Conservation (phyloP, 2,113 vertebrate genomes). For the Psilopogon haemacephalus region DNA sequence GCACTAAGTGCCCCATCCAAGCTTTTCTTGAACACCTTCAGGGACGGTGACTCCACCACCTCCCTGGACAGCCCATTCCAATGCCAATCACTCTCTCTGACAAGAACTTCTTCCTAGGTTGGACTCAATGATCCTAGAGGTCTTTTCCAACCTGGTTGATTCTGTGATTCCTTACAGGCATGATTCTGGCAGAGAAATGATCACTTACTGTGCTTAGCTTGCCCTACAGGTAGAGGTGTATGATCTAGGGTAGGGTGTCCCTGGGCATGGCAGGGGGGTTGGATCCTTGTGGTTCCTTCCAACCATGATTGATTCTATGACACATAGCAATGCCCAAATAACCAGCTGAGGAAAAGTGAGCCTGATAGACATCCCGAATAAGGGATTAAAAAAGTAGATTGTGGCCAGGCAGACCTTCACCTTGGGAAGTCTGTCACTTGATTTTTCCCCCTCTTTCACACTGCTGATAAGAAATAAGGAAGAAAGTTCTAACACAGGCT, state of each 20-base stretch:
- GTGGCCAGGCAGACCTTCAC: background rate
- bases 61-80: too few species aligned
- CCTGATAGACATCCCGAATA: background rate
- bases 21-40: too few species aligned
- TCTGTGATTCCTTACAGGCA: background rate
- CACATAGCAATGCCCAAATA: accelerated
- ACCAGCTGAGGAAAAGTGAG: background rate
- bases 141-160: too few species aligned
- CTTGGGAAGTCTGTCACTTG: background rate
- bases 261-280: too few species aligned
- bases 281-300: too few species aligned
- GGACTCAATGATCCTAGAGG: too few species aligned
- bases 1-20: too few species aligned
- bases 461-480: background rate
- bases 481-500: background rate
- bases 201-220: background rate
- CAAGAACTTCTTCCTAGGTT: too few species aligned
- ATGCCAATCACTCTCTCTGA: too few species aligned
- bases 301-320: too few species aligned
- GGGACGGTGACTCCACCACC: too few species aligned
- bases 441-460: background rate
- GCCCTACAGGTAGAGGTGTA: accelerated
- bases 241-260: too few species aligned
- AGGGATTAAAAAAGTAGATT: background rate
- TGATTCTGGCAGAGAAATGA: background rate